These are phyloP conservation scores for Corythucha ciliata DNA, from an alignment of 2,888 invertebrate species.

Conservation along the genomic window DNA sequence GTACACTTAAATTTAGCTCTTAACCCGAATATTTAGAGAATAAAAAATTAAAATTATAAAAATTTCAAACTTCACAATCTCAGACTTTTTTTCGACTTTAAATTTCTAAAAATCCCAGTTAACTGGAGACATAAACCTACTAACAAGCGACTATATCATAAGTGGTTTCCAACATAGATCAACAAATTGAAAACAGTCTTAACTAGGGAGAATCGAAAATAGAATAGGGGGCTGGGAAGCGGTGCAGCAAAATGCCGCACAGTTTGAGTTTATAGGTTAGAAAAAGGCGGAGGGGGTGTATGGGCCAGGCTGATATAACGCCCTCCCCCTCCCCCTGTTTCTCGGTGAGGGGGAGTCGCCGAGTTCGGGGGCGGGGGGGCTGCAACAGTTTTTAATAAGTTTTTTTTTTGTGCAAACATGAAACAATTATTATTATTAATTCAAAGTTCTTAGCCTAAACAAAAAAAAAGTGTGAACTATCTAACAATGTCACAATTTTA, in stretches of 20 bases:
- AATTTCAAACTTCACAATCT: constrained; percentile 34
- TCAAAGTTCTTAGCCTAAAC: constrained; percentile 3
- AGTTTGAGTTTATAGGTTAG: constrained; percentile 2
- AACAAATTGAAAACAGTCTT: constrained; percentile 27
- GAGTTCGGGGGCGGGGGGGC: no score
- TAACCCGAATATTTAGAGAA: constrained; percentile 28
- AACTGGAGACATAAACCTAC: constrained; percentile 24
- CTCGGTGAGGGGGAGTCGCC: no score
- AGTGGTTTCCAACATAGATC: constrained; percentile 23
- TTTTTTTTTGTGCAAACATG: constrained; percentile 10
- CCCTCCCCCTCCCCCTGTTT: no score
- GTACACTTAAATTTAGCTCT: constrained; percentile 18
- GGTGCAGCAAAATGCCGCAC: neutral
- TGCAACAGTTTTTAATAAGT: no score
- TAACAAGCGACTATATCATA: constrained; percentile 20
- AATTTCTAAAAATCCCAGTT: constrained; percentile 29
- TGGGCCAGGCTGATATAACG: no score
- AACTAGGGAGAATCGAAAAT: constrained; percentile 19
- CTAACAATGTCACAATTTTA: no score
- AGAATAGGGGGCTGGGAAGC: constrained; percentile 12
- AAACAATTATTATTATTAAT: constrained; percentile 11
- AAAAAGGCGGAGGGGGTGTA: neutral
- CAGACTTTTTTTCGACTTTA: constrained; percentile 34
- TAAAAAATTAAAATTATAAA: constrained; percentile 33
- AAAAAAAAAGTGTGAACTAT: constrained; percentile 14